phyloP scores from a whole-genome alignment of 2,888 invertebrate species.

The Sceliomorpha sp. region DNA sequence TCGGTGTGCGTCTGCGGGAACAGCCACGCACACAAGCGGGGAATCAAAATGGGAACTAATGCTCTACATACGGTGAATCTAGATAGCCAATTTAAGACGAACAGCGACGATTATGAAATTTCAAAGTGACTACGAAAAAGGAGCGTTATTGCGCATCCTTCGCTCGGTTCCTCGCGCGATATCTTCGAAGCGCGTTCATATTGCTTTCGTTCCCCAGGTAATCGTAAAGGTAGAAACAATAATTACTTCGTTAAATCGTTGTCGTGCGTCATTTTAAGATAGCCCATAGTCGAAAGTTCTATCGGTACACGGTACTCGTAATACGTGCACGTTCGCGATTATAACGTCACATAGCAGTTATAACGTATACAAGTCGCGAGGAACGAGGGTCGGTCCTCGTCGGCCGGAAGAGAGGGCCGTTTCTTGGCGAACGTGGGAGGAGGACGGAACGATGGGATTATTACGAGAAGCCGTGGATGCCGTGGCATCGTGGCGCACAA shows the following conservation, averaged over 20 bases:
- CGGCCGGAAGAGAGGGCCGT: slow-evolving; percentile 43
- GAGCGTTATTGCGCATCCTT: too few species aligned
- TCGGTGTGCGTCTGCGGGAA: slow-evolving; percentile 12
- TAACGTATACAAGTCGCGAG: slow-evolving; percentile 65
- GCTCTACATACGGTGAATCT: slow-evolving; percentile 42
- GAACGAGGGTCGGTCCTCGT: slow-evolving; percentile 11
- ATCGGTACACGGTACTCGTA: slow-evolving; percentile 16
- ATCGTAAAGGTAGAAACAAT: too few species aligned
- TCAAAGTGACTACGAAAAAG: slow-evolving; percentile 39
- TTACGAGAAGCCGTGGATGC: slow-evolving; percentile 66
- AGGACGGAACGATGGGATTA: slow-evolving; percentile 74
- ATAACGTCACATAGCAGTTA: slow-evolving; percentile 70
- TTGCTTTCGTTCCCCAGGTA: too few species aligned
- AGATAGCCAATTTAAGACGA: slow-evolving; percentile 46
- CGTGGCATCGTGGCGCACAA: slow-evolving; percentile 56
- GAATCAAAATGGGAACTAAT: slow-evolving; percentile 53
- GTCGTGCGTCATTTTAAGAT: background rate
- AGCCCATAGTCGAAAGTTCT: background rate
- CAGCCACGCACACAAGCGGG: slow-evolving; percentile 19
- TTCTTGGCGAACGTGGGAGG: slow-evolving; percentile 65
- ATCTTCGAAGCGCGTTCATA: slow-evolving; percentile 20
- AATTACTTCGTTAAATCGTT: too few species aligned
- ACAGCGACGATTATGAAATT: slow-evolving; percentile 50
- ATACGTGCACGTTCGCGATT: slow-evolving; percentile 64
- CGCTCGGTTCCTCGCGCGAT: too few species aligned